phyloP scores from a whole-genome alignment of 2,113 vertebrate species.

The Lucifuga dentata region DNA sequence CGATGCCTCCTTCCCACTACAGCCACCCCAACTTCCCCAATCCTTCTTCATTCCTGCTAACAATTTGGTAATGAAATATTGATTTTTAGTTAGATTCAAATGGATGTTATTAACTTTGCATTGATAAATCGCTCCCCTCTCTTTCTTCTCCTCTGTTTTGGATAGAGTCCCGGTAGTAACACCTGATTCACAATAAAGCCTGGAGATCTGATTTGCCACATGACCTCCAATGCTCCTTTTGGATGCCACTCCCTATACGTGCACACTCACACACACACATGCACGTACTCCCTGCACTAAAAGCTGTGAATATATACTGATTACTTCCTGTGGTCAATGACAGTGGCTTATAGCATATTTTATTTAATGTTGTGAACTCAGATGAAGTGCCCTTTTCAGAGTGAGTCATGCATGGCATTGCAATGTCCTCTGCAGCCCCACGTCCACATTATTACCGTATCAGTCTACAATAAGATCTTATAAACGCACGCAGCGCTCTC shows the following conservation, averaged over 20 bases:
- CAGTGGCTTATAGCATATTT: conserved; percentile 38
- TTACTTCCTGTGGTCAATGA: conserved; percentile 45
- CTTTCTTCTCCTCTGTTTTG: conserved; percentile 65
- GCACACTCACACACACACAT: conserved; percentile 11
- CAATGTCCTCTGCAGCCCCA: conserved; percentile 26
- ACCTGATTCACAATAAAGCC: conserved; percentile 73
- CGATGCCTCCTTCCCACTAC: conserved; percentile 90
- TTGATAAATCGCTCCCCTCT: conserved; percentile 98
- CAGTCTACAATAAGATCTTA: conserved; percentile 22
- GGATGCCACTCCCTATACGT: conserved; percentile 34
- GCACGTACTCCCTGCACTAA: conserved; percentile 28
- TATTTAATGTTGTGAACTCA: conserved; percentile 54
- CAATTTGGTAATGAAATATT: conserved; percentile 99
- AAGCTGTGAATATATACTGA: conserved; percentile 54
- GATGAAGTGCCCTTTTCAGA: conserved; percentile 61
- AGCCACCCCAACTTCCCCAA: conserved; percentile 94
- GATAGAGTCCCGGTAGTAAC: conserved; percentile 65
- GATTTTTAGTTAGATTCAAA: conserved; percentile 99
- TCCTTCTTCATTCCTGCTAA: conserved; percentile 99
- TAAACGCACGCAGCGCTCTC: neutral
- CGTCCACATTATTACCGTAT: conserved; percentile 42
- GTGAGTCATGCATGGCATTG: conserved; percentile 51
- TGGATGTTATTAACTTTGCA: conserved; percentile 99
- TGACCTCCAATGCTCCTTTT: conserved; percentile 66
- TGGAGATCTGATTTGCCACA: conserved; percentile 50